Evolutionary conservation across 2,888 invertebrate genomes (phyloP).

Genomic region (Agonopterix heracliana): DNA sequence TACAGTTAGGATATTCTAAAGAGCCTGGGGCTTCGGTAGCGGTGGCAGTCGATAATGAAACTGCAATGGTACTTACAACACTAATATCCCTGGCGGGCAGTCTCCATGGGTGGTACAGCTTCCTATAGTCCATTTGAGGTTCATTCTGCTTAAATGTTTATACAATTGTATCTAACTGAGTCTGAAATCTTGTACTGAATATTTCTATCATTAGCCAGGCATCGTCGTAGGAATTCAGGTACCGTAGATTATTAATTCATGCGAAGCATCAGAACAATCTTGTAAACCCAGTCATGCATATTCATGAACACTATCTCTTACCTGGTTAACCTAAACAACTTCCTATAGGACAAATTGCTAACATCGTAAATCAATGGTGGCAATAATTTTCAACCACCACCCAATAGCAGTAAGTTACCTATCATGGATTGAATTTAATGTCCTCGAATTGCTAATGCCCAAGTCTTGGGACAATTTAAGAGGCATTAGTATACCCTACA

Average conservation of each 20-base stretch:
- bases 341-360: slow-evolving; percentile 50
- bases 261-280: slow-evolving; percentile 10
- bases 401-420: slow-evolving; percentile 33
- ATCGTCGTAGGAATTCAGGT: neutral
- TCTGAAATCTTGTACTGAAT: no score
- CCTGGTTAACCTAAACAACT: slow-evolving; percentile 34
- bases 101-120: slow-evolving; percentile 22
- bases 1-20: slow-evolving; percentile 22
- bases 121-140: slow-evolving; percentile 5
- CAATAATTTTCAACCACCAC: slow-evolving; percentile 46
- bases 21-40: slow-evolving; percentile 8
- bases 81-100: slow-evolving; percentile 18
- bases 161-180: no score
- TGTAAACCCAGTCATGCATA: slow-evolving; percentile 16
- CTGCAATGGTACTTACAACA: slow-evolving; percentile 13
- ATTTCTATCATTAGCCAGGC: neutral
- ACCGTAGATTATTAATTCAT: slow-evolving; percentile 10
- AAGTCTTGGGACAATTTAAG: slow-evolving; percentile 53
- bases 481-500: slow-evolving; percentile 49
- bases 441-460: slow-evolving; percentile 43
- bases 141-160: neutral
- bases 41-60: slow-evolving; percentile 20
- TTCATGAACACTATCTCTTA: slow-evolving; percentile 22
- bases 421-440: slow-evolving; percentile 55
- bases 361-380: slow-evolving; percentile 41